Percentiles rank a stretch among this genome's conserved stretches.
phyloP scores from a whole-genome alignment of 2,797 vertebrate species.

The Potorous gilbertii region DNA sequence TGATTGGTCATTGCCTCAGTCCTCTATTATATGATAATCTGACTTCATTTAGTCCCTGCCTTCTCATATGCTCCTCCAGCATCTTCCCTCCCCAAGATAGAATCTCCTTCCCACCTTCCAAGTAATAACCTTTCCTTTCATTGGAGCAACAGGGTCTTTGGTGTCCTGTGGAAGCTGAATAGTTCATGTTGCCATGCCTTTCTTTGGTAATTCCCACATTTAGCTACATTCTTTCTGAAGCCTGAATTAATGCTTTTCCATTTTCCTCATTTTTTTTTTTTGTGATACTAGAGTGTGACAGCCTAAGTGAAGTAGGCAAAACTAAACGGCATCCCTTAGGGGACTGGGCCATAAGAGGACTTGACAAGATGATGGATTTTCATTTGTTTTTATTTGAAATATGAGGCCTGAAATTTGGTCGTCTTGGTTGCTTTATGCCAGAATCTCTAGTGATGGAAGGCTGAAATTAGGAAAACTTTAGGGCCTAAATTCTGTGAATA shows the following conservation, averaged over 20 bases:
- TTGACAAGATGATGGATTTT: neutral
- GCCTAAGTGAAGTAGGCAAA: neutral
- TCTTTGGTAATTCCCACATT: neutral
- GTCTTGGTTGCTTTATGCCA: neutral
- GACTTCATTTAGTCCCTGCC: neutral
- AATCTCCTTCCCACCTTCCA: neutral
- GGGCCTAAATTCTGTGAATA: neutral
- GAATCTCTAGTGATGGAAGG: slow-evolving; percentile 45
- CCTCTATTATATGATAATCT: neutral
- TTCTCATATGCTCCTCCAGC: neutral
- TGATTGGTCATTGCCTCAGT: neutral
- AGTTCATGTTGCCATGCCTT: neutral
- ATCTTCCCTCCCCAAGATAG: neutral
- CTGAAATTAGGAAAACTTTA: neutral
- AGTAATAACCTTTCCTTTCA: neutral
- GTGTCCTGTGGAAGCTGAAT: neutral
- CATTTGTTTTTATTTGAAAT: neutral
- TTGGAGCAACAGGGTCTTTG: neutral
- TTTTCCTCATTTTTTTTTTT: neutral
- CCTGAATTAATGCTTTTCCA: neutral
- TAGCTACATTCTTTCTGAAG: neutral
- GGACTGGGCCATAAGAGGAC: neutral
- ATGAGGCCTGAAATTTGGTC: neutral
- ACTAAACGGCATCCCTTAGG: neutral
- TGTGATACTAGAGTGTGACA: neutral